Conservation (phyloP, 2,797 vertebrate genomes). For the Selene dorsalis region DNA sequence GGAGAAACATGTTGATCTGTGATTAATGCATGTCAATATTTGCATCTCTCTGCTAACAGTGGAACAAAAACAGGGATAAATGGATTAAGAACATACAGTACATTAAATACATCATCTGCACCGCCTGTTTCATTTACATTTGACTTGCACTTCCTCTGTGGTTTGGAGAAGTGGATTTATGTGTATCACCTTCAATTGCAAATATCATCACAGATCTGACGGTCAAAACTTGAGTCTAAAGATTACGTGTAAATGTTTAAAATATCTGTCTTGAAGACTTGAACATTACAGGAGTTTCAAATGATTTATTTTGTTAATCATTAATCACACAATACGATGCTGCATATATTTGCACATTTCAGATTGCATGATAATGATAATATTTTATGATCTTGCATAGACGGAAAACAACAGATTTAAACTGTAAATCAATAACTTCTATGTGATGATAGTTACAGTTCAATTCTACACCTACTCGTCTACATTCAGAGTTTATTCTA, state of each 20-base stretch:
- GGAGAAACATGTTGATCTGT: not conserved
- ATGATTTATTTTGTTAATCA: not conserved
- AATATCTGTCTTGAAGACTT: not conserved
- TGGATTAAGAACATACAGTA: not conserved
- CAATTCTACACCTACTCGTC: not conserved
- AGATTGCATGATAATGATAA: not conserved
- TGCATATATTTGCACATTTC: not conserved
- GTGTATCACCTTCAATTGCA: not conserved
- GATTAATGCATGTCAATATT: not conserved
- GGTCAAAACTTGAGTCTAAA: not conserved
- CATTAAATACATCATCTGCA: not conserved
- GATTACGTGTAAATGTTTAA: not conserved
- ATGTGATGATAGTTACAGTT: not conserved
- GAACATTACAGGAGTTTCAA: not conserved
- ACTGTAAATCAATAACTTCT: not conserved
- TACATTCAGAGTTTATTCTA: not conserved
- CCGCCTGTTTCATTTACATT: not conserved
- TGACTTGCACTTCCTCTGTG: not conserved
- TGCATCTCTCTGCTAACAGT: not conserved
- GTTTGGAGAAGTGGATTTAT: not conserved
- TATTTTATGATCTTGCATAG: not conserved
- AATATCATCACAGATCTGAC: not conserved
- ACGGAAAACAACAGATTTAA: not conserved
- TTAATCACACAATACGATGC: not conserved
- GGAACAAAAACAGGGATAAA: not conserved